Evolutionary conservation across 2,113 vertebrate species (phyloP).

Genomic region (Myotis davidii): DNA sequence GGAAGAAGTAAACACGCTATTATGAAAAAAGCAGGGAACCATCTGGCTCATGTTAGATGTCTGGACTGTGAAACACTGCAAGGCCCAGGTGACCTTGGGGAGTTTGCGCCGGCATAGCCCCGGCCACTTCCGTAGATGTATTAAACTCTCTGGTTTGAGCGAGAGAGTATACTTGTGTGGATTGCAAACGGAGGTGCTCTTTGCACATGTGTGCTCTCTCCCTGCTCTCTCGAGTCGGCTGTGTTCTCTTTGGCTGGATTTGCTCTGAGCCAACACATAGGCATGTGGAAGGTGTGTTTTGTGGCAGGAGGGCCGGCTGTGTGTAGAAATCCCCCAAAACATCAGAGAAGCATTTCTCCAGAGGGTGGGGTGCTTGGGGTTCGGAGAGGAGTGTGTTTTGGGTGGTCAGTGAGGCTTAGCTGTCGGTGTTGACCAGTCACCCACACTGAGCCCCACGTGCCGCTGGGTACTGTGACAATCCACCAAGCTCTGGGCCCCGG

Average conservation of each 20-base stretch:
- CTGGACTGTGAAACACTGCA: constrained; percentile 71
- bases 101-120: background rate
- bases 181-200: background rate
- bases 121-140: background rate
- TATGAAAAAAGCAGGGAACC: constrained; percentile 65
- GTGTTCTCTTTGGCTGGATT: constrained; percentile 35
- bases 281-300: background rate
- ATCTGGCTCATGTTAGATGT: constrained; percentile 74
- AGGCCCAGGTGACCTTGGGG: constrained; percentile 73
- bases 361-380: constrained; percentile 52
- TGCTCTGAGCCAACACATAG: constrained; percentile 40
- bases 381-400: constrained; percentile 67
- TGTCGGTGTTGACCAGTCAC: constrained; percentile 28
- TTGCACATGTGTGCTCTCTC: background rate
- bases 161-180: background rate
- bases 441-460: constrained; percentile 26
- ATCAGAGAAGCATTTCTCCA: constrained; percentile 64
- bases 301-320: constrained; percentile 48
- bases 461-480: constrained; percentile 23
- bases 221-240: background rate
- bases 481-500: constrained; percentile 14
- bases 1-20: constrained; percentile 72
- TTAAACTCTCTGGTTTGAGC: background rate
- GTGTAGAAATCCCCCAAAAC: constrained; percentile 17
- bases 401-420: constrained; percentile 72